Percentiles rank a stretch among this genome's conserved stretches.
These are phyloP conservation scores for Amphiprion ocellaris DNA, from an alignment of 2,113 vertebrate species.

Conservation along the genomic window DNA sequence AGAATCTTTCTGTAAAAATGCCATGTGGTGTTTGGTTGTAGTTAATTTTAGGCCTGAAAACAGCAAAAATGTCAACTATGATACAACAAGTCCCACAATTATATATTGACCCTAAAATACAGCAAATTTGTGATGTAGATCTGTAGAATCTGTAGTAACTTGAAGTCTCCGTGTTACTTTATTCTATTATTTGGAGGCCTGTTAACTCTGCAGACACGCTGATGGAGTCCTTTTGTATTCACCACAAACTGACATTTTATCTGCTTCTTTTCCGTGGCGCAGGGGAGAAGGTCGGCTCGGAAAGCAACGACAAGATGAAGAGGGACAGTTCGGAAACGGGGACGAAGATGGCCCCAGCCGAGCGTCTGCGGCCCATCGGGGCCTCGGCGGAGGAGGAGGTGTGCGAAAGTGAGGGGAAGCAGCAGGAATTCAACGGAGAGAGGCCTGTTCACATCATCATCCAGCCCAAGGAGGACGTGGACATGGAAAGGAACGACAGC, in stretches of 20 bases:
- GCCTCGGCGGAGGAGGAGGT: constrained; percentile 81
- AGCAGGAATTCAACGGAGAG: constrained; percentile 63
- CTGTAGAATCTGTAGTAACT: not conserved
- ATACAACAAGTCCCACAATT: too few species aligned
- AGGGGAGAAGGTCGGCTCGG: constrained; percentile 65
- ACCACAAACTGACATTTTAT: not conserved
- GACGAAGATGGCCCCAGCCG: constrained; percentile 60
- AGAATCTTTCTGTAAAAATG: too few species aligned
- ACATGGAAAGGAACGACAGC: constrained; percentile 61
- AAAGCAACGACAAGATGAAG: constrained; percentile 69
- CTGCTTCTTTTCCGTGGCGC: constrained; percentile 28
- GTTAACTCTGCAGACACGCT: not conserved
- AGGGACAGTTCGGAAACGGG: constrained; percentile 67
- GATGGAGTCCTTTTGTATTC: not conserved
- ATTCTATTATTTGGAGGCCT: not conserved
- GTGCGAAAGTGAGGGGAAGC: constrained; percentile 60
- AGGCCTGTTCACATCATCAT: constrained; percentile 83
- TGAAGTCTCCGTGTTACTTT: not conserved
- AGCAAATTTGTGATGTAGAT: constrained; percentile 3
- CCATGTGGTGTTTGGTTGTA: too few species aligned
- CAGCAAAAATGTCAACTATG: too few species aligned
- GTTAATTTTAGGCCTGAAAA: too few species aligned
- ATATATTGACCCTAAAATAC: not conserved
- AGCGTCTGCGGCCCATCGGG: constrained; percentile 82
- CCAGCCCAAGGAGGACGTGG: constrained; percentile 72